Evolutionary conservation across 2,797 vertebrate genomes (phyloP), one percentile per base, ranked within the genome.

Genomic region (Esox lucius): DNA sequence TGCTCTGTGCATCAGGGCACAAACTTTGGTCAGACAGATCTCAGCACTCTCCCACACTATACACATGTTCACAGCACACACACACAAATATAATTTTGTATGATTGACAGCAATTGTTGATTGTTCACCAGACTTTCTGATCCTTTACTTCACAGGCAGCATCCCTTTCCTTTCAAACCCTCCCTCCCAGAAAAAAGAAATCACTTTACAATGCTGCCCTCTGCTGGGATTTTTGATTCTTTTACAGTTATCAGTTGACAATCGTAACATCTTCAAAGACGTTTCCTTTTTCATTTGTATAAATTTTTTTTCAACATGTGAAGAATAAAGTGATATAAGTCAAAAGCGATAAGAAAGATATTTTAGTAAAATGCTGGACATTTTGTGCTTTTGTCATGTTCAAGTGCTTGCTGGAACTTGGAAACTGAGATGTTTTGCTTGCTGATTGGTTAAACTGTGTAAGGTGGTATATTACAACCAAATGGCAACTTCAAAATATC

Each of bases 351-450:
- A 64, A 31, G 19, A 61, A 72, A 11, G n/a, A 59, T 59, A 76
- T 64, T 59, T 75, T 22, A 77, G 72, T 72, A 74, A 92, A 91
- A 93, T 93, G 90, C 91, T 89, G 91, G 91, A 85, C 89, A 91
- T 92, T 91, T 48, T 87, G 71, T 80, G 17, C 28, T 74, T 87
- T 87, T 81, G 87, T 87, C 81, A 83, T 87, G 84, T 82, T 66
- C 79, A 80, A 81, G 76, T 80, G 77, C 73, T 74, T 76, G 24
- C 1, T 75, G 39, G 75, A 66, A 68, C 79, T 33, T 87, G 88
- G 88, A 90, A 85, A 88, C 61, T 71, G 62, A 33, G 68, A 12
- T 71, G 73, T 79, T 87, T 1, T 4, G 42, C 12, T 46, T 46
- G 9, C 42, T 46, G 42, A 46, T 46, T 46, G 42, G 42, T 46